A percentile compares a stretch with the other conserved stretches of the same genome.
Evolutionary conservation across 2,797 vertebrate species (phyloP).

Genomic region (Pyrocephalus nanus): DNA sequence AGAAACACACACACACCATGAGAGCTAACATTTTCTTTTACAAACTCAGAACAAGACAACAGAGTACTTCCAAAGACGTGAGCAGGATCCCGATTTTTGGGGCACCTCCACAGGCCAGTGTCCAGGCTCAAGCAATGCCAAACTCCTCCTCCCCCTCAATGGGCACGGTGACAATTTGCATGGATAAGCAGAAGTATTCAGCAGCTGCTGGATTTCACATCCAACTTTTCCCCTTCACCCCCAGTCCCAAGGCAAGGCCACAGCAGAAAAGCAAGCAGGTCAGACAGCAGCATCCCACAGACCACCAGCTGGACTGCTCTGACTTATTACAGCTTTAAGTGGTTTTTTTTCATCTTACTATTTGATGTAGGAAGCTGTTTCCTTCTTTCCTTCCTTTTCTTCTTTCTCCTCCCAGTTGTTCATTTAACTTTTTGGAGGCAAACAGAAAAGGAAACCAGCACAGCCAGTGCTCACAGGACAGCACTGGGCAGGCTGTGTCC

Average conservation of each 20-base stretch:
- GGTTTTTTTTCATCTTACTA: not conserved
- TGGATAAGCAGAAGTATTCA: not conserved
- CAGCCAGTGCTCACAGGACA: fast-evolving
- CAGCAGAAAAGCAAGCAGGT: not conserved
- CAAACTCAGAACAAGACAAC: not conserved
- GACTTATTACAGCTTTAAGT: not conserved
- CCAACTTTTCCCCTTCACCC: not conserved
- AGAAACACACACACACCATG: not conserved
- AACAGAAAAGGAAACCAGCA: not conserved
- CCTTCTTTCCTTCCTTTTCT: not conserved
- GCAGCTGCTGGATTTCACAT: conserved; percentile 25
- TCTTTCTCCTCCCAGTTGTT: not conserved
- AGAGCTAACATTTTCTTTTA: not conserved
- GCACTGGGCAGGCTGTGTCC: not conserved
- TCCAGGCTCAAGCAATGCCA: not conserved
- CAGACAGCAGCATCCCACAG: not conserved
- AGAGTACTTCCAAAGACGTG: not conserved
- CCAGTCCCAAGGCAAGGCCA: not conserved
- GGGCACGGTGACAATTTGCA: not conserved
- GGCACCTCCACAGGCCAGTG: not conserved
- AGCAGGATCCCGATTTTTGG: not conserved
- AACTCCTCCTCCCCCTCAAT: not conserved
- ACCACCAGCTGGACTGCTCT: not conserved
- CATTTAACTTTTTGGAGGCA: not conserved
- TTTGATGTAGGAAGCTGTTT: not conserved